Conservation (phyloP, 1,140 invertebrate species). For the Belonocnema kinseyi region DNA sequence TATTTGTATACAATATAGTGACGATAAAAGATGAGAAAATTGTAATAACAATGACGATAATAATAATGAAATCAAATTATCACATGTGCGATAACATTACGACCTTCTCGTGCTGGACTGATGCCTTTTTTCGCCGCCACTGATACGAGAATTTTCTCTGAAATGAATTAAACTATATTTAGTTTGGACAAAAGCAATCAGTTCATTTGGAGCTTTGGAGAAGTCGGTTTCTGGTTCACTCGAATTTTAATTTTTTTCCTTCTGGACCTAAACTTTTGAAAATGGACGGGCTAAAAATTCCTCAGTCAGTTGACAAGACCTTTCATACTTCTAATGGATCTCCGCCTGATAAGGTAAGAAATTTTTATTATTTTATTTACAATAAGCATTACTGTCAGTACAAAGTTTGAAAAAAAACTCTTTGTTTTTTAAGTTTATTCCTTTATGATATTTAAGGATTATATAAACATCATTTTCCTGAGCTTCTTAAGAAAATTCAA, state of each 20-base stretch:
- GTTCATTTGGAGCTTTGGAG: background rate
- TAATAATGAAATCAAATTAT: background rate
- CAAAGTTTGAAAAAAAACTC: no score
- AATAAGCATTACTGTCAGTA: no score
- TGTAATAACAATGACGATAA: constrained; percentile 6
- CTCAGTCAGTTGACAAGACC: background rate
- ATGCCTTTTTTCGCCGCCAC: constrained; percentile 5
- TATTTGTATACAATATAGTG: background rate
- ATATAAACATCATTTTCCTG: no score
- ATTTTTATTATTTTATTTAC: no score
- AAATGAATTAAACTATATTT: background rate
- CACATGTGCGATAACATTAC: constrained; percentile 7
- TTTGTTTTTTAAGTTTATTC: no score
- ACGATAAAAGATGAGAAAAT: background rate
- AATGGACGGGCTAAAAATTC: constrained; percentile 22
- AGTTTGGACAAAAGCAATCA: background rate
- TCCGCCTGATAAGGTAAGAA: constrained; percentile 38
- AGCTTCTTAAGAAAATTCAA: no score
- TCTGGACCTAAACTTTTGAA: background rate
- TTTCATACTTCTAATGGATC: constrained; percentile 2
- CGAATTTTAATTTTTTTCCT: background rate
- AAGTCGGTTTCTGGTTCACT: background rate
- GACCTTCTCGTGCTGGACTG: background rate
- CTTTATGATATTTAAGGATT: no score
- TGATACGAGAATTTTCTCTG: background rate